phyloP scores from a whole-genome alignment of 2,888 invertebrate genomes.

The Eucera pruinosa region DNA sequence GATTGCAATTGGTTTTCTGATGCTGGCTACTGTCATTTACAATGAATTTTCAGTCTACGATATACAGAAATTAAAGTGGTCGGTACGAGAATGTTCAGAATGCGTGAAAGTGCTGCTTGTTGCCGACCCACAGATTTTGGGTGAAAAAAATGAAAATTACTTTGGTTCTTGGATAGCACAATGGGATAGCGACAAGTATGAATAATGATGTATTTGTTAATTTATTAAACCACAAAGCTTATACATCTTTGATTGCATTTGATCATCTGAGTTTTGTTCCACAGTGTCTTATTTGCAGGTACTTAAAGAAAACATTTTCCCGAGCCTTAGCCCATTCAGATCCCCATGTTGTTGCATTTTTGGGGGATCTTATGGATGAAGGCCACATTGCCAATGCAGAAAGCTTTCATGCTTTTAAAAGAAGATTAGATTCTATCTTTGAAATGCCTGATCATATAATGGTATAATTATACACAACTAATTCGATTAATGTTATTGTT shows the following conservation, averaged over 20 bases:
- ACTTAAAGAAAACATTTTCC: slow-evolving; percentile 91
- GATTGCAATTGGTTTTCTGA: slow-evolving; percentile 49
- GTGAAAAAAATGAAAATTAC: slow-evolving; percentile 89
- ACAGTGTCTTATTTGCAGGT: slow-evolving; percentile 86
- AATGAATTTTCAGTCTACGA: slow-evolving; percentile 87
- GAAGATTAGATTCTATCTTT: slow-evolving; percentile 90
- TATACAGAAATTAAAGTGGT: slow-evolving; percentile 85
- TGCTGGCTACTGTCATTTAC: slow-evolving; percentile 82
- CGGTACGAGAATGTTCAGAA: slow-evolving; percentile 81
- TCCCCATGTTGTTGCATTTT: slow-evolving; percentile 94
- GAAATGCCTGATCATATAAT: slow-evolving; percentile 80
- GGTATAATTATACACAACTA: slow-evolving; percentile 64
- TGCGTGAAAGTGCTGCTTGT: slow-evolving; percentile 90
- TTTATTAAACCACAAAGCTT: too few species aligned
- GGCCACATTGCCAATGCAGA: slow-evolving; percentile 91
- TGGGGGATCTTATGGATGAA: slow-evolving; percentile 98
- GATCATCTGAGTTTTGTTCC: too few species aligned
- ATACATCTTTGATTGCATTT: too few species aligned
- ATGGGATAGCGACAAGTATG: slow-evolving; percentile 95
- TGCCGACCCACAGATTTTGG: slow-evolving; percentile 97
- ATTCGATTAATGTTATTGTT: not conserved
- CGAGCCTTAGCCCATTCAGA: slow-evolving; percentile 89
- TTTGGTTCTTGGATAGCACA: slow-evolving; percentile 89
- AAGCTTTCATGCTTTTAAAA: slow-evolving; percentile 90
- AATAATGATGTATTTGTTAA: slow-evolving; percentile 10